Conservation (phyloP, 1,140 invertebrate species). For the Palaemon carinicauda region DNA sequence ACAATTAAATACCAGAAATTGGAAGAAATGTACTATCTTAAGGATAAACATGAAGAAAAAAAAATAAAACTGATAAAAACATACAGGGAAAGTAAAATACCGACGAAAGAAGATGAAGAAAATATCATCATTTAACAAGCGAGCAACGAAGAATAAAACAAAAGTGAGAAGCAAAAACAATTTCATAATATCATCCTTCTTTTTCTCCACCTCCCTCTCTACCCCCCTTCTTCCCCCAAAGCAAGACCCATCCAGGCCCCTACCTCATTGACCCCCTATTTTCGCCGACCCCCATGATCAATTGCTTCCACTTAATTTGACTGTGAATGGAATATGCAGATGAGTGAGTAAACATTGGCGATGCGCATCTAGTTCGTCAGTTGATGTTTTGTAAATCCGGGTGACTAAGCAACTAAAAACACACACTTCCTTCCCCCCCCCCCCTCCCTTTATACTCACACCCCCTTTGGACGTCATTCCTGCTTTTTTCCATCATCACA, state of each 20-base stretch:
- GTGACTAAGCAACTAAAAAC: too few relatives aligned
- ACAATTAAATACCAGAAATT: too few relatives aligned
- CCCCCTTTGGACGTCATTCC: not conserved
- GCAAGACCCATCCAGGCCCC: not conserved
- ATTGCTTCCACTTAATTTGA: conserved; percentile 19
- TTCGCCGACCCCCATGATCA: not conserved
- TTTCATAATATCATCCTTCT: not conserved
- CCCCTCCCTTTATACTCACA: not conserved
- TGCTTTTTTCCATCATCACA: not conserved
- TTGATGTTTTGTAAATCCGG: too few relatives aligned
- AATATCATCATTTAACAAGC: not conserved
- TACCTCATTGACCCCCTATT: not conserved
- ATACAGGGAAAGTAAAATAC: not conserved
- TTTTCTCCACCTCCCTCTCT: not conserved
- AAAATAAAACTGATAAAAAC: too few relatives aligned
- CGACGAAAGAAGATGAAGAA: not conserved
- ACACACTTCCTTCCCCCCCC: not conserved
- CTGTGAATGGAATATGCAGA: conserved; percentile 19
- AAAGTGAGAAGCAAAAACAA: not conserved
- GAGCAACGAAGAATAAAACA: not conserved
- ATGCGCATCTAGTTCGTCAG: not conserved
- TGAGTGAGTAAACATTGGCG: not conserved
- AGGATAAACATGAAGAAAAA: not conserved
- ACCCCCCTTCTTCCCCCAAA: not conserved
- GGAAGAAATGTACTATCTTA: not conserved